Conservation (phyloP, 2,113 vertebrate species). For the Burhinus oedicnemus region DNA sequence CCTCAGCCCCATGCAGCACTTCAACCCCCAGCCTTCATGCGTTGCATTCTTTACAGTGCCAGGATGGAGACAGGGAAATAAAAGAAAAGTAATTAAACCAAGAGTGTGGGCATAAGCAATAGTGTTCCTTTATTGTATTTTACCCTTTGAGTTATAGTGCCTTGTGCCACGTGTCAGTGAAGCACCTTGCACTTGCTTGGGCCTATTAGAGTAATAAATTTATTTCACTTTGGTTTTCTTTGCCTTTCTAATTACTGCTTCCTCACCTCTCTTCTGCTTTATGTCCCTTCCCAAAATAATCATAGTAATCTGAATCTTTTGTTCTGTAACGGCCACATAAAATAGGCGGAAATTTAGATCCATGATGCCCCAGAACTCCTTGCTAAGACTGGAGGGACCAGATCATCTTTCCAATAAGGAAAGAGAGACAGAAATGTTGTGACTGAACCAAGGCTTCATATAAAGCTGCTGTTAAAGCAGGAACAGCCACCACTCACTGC, state of each 20-base stretch:
- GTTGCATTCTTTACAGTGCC: constrained; percentile 25
- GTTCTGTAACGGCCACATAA: not conserved
- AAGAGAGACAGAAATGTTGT: not conserved
- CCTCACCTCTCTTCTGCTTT: not conserved
- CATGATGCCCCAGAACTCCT: not conserved
- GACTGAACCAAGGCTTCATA: not conserved
- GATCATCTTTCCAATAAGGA: not conserved
- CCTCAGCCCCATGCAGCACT: constrained; percentile 78
- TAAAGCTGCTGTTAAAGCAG: not conserved
- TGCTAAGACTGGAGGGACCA: not conserved
- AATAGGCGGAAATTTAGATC: not conserved
- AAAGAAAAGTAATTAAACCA: not conserved
- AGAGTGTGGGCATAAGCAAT: not conserved
- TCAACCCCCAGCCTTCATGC: constrained; percentile 28
- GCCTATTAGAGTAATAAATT: not conserved
- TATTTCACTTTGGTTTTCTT: not conserved
- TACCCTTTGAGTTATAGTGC: not conserved
- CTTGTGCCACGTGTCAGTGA: not conserved
- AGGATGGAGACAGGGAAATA: not conserved
- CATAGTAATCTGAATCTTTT: not conserved
- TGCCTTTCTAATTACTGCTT: not conserved
- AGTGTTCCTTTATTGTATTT: not conserved
- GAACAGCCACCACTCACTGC: not conserved
- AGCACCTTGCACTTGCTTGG: not conserved
- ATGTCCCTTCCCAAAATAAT: not conserved